Evolutionary conservation across 1,140 invertebrate species (phyloP), one percentile per base, ranked within the genome.

Genomic region (Drosophila lacteicornis): DNA sequence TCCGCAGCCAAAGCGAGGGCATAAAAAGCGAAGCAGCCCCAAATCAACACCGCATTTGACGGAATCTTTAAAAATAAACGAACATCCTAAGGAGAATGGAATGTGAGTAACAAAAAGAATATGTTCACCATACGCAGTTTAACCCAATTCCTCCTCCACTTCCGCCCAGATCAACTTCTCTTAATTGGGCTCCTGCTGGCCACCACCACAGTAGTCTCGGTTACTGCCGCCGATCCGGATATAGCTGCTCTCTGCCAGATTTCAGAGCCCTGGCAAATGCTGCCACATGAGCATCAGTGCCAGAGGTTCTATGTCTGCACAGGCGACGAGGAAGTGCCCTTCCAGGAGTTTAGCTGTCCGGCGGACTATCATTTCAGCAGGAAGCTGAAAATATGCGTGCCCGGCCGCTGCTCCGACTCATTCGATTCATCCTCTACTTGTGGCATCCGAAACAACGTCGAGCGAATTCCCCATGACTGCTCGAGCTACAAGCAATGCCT

Each of bases 261-360:
- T 17, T 62, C 74, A 13, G n/a, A 46, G 4, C 15, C 47, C 12
- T 80, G 74, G 66, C 65, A 67, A n/a, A 15, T 81, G 1, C 8
- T 86, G 9, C 50, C 76, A 2, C n/a, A 81, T 42, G 9, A 36
- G 15, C 43, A 30, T 1, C 57, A 86, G n/a, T 91, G 87, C 42
- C 68, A 77, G 3, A 76, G 59, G 30, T 91, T 91, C 46, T 91
- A 77, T 30, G 46, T 91, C 3, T 91, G 87, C 36, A 83, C 81
- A 11, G 65, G 71, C 8, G 57, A 40, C 36, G 38, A 43, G 0
- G 51, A 58, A 1, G 9, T 59, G n/a, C 65, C 60, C 46, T 69
- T 74, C 19, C 61, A 90, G 49, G 75, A 91, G 45, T 82, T 70
- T 11, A 79, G 47, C 22, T 91, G 87, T 62, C 49, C 57, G 1